phyloP scores from a whole-genome alignment of 2,797 vertebrate species.

The Lacerta agilis region DNA sequence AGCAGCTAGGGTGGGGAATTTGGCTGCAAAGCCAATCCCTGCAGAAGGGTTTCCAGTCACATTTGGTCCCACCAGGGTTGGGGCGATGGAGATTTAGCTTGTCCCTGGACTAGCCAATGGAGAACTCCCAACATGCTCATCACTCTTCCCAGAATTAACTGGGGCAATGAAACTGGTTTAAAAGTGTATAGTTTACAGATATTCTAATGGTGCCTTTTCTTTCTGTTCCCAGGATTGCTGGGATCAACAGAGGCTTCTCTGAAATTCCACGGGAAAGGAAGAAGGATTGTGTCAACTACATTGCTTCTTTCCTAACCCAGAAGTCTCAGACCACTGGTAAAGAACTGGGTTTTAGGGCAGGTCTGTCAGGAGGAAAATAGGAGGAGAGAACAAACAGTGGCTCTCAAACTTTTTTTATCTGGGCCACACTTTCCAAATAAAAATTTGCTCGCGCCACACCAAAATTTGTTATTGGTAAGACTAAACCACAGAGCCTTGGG shows the following conservation, averaged over 20 bases:
- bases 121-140: too few relatives aligned
- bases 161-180: neutral
- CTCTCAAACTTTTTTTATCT: too few relatives aligned
- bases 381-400: too few relatives aligned
- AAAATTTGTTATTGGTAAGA: too few relatives aligned
- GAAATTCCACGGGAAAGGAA: slow-evolving; percentile 26
- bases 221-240: slow-evolving; percentile 35
- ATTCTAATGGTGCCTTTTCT: neutral
- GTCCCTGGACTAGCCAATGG: too few relatives aligned
- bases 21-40: too few relatives aligned
- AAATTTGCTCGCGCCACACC: too few relatives aligned
- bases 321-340: slow-evolving; percentile 48
- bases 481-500: too few relatives aligned
- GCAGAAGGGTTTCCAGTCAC: neutral
- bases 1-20: too few relatives aligned
- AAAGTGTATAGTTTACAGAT: neutral
- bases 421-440: too few relatives aligned
- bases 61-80: neutral
- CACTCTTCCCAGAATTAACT: neutral
- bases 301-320: slow-evolving; percentile 40
- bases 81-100: too few relatives aligned
- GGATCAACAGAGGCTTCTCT: slow-evolving; percentile 17
- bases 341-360: neutral
- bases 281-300: slow-evolving; percentile 27
- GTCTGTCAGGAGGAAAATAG: too few relatives aligned